Evolutionary conservation across 2,113 vertebrate genomes (phyloP).

Genomic region (Tetrao urogallus): DNA sequence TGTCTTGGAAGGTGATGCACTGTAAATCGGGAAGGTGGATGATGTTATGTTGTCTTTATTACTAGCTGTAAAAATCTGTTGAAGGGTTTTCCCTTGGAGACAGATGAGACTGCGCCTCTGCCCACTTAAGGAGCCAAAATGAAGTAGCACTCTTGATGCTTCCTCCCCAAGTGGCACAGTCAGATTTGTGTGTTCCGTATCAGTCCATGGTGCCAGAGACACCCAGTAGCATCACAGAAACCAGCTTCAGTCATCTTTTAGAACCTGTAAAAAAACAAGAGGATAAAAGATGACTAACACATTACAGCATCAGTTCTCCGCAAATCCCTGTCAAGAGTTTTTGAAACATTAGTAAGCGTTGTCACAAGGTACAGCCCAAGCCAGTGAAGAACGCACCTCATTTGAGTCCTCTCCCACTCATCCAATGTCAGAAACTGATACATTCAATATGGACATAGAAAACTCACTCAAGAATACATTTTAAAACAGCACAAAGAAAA

Average conservation of each 20-base stretch:
- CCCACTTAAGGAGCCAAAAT: conserved; percentile 39
- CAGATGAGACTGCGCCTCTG: neutral
- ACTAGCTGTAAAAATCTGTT: conserved; percentile 15
- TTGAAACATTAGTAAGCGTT: conserved; percentile 47
- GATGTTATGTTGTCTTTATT: conserved; percentile 11
- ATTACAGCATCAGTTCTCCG: conserved; percentile 68
- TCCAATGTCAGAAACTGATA: neutral
- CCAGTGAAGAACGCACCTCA: conserved; percentile 29
- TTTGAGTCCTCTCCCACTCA: neutral
- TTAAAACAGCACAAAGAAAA: neutral
- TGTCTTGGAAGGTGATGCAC: conserved; percentile 27
- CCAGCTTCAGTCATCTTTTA: conserved; percentile 75
- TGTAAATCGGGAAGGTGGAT: conserved; percentile 48
- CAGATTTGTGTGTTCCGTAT: conserved; percentile 46
- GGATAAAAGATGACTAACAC: conserved; percentile 80
- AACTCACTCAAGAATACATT: neutral
- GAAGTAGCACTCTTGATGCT: neutral
- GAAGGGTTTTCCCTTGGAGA: neutral
- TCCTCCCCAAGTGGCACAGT: neutral
- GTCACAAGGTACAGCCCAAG: conserved; percentile 60
- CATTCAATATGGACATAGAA: neutral
- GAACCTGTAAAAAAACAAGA: conserved; percentile 83
- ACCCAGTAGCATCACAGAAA: conserved; percentile 55
- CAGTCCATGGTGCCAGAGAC: conserved; percentile 21
- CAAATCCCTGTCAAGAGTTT: conserved; percentile 72